phyloP scores from a whole-genome alignment of 1,140 invertebrate genomes.

The Glomeris maerens region DNA sequence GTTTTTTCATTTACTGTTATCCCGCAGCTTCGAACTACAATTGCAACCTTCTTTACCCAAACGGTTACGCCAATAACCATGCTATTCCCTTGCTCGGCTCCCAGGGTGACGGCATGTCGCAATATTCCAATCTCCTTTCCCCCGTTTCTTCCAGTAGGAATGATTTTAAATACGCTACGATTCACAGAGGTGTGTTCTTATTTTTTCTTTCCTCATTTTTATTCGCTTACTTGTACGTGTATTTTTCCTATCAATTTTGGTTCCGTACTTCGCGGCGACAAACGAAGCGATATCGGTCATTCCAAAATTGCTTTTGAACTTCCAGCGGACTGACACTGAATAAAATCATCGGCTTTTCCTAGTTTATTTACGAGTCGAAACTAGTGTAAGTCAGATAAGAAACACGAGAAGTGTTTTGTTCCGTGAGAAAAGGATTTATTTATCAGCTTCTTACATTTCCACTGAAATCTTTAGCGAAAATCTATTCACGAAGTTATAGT shows the following conservation, averaged over 20 bases:
- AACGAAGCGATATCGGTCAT: too few relatives aligned
- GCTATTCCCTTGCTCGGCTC: background rate
- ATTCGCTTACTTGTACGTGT: too few relatives aligned
- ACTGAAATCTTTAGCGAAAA: too few relatives aligned
- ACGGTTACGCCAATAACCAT: background rate
- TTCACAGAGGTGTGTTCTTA: background rate
- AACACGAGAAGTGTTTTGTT: background rate
- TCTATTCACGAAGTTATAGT: too few relatives aligned
- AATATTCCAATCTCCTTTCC: background rate
- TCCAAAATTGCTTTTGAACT: background rate
- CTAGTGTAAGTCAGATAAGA: background rate
- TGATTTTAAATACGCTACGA: conserved; percentile 2
- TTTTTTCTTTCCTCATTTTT: background rate
- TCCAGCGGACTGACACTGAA: background rate
- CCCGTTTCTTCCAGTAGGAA: background rate
- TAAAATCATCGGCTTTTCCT: background rate
- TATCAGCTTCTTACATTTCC: too few relatives aligned
- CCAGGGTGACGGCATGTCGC: too few relatives aligned
- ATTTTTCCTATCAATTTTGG: background rate
- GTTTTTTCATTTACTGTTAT: background rate
- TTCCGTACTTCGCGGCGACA: background rate
- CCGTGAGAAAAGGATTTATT: background rate
- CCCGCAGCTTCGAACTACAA: background rate
- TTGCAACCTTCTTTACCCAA: background rate
- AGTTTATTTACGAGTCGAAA: background rate